phyloP scores from a whole-genome alignment of 2,797 vertebrate species.

The Zenarchopterus dispar region DNA sequence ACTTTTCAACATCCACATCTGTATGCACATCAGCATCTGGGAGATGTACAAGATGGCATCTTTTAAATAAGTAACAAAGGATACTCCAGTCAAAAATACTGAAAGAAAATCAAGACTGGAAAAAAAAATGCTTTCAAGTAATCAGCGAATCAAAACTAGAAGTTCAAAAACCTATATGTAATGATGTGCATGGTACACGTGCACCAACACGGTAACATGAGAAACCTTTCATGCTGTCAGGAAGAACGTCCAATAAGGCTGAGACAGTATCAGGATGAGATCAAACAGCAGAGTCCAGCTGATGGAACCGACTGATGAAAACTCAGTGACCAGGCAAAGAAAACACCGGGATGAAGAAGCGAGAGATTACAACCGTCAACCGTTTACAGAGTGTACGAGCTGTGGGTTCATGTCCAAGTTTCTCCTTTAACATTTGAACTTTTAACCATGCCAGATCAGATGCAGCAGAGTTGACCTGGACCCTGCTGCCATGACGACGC shows the following conservation, averaged over 20 bases:
- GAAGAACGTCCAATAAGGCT: conserved; percentile 77
- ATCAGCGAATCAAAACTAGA: conserved; percentile 58
- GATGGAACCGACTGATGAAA: conserved; percentile 38
- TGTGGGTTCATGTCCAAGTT: conserved; percentile 5
- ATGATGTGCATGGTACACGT: conserved; percentile 22
- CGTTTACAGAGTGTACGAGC: conserved; percentile 8
- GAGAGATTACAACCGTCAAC: conserved; percentile 22
- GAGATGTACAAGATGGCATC: conserved; percentile 81
- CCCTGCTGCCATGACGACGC: conserved; percentile 76
- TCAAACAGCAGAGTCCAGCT: conserved; percentile 82
- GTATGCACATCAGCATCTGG: conserved; percentile 69
- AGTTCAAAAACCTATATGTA: conserved; percentile 24
- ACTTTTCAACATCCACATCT: conserved; percentile 87
- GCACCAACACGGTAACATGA: conserved; percentile 12
- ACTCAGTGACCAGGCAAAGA: not conserved
- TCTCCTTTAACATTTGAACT: conserved; percentile 8
- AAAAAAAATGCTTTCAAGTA: conserved; percentile 82
- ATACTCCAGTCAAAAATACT: conserved; percentile 74
- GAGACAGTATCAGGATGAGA: conserved; percentile 62
- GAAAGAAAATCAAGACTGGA: conserved; percentile 69
- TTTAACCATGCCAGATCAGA: conserved; percentile 24
- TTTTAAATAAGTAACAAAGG: conserved; percentile 81
- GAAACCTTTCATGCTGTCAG: conserved; percentile 13
- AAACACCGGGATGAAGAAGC: not conserved
- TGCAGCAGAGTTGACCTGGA: conserved; percentile 58